Evolutionary conservation across 2,797 vertebrate species (phyloP), one percentile per base, ranked within the genome.

Genomic region (Siniperca scherzeri): DNA sequence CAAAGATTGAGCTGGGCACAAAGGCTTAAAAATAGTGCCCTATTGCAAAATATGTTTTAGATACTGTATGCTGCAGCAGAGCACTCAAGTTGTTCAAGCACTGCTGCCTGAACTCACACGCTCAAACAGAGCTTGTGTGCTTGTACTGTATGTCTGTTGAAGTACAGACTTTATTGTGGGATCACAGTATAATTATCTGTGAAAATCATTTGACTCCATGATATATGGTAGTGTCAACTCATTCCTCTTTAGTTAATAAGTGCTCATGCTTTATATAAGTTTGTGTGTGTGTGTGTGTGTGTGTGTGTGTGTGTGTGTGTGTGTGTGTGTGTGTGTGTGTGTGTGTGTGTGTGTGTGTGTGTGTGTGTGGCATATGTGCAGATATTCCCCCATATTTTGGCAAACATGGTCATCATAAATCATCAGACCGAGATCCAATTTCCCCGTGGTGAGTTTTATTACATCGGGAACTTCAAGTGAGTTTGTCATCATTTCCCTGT

Each of bases 401-500:
- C 61, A 74, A 62, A 65, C 52, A 74, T 9, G 4, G 25, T 50
- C 50, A 73, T 78, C 71, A 92, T 89, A 84, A 90, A 91, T 90
- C 85, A 87, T 81, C 65, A 48, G 57, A 42, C 67, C 25, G 2
- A 66, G 74, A 89, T 87, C 62, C 71, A 82, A 87, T 92, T 87
- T 85, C 71, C 65, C 77, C 2, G 70, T 44, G 55, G 68, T 64
- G 68, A 66, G 53, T 77, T 89, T 91, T 74, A 87, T 84, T 82
- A 84, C 77, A 57, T 16, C 3, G 16, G 53, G 68, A 70, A 69
- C 53, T 70, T 56, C 42, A 87, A 91, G 59, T 80, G 61, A 90
- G 83, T 88, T 86, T 84, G 57, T 61, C 60, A 46, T 83, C 42
- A 78, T 76, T 68, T 85, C 82, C 74, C 82, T 55, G 73, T 48